phyloP scores from a whole-genome alignment of 2,113 vertebrate genomes.

The Lycocorax pyrrhopterus region DNA sequence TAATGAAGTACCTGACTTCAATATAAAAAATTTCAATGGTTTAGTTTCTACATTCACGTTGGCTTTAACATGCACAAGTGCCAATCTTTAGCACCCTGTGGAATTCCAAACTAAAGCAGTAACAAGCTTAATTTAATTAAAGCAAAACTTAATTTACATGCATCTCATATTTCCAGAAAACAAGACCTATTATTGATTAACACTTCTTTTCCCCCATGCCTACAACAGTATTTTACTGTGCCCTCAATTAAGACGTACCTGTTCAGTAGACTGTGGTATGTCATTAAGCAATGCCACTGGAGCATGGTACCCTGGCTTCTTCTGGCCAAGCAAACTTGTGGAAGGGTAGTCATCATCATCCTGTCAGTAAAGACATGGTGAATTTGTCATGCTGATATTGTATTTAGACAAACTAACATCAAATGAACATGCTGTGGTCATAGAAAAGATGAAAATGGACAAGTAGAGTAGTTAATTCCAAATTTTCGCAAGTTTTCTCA shows the following conservation, averaged over 20 bases:
- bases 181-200: neutral
- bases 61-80: neutral
- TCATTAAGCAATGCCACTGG: conserved; percentile 96
- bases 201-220: neutral
- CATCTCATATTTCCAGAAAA: neutral
- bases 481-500: neutral
- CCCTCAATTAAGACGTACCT: conserved; percentile 65
- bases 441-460: neutral
- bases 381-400: neutral
- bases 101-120: neutral
- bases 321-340: conserved; percentile 91
- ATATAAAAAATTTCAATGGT: fast-evolving
- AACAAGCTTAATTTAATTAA: neutral
- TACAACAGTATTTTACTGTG: neutral
- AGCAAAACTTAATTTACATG: neutral
- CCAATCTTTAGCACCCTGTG: neutral
- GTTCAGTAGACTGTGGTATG: conserved; percentile 96
- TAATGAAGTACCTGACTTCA: neutral
- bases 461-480: neutral
- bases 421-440: neutral
- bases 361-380: conserved; percentile 48
- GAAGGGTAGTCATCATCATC: conserved; percentile 96
- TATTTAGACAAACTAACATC: neutral
- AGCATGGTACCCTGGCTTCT: conserved; percentile 96
- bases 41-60: neutral